phyloP scores from a whole-genome alignment of 2,888 invertebrate genomes.

The Hyalella azteca region DNA sequence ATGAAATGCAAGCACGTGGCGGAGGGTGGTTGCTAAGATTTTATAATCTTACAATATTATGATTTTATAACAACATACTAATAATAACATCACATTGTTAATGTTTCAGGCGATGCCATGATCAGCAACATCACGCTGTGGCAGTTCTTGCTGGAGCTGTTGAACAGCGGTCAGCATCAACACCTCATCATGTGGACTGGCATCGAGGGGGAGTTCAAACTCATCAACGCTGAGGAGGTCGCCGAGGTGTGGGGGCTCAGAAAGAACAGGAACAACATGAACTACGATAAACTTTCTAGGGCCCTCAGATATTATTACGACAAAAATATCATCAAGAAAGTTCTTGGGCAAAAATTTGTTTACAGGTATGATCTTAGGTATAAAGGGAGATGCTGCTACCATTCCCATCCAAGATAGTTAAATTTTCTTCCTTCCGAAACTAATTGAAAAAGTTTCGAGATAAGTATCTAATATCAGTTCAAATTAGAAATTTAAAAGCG shows the following conservation, averaged over 20 bases:
- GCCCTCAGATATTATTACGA: constrained; percentile 71
- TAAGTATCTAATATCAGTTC: too few relatives aligned
- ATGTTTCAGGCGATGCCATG: constrained; percentile 61
- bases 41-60: too few relatives aligned
- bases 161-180: constrained; percentile 66
- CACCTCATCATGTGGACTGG: constrained; percentile 70
- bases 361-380: constrained; percentile 66
- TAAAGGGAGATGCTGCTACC: too few relatives aligned
- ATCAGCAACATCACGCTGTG: constrained; percentile 69
- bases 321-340: constrained; percentile 69
- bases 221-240: constrained; percentile 69
- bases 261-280: constrained; percentile 71
- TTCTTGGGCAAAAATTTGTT: constrained; percentile 69
- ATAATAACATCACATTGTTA: too few relatives aligned
- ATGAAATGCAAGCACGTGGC: too few relatives aligned
- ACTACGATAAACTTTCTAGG: constrained; percentile 70
- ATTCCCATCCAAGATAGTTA: too few relatives aligned
- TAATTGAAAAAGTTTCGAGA: too few relatives aligned
- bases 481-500: too few relatives aligned
- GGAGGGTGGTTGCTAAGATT: too few relatives aligned
- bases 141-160: constrained; percentile 71
- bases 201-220: constrained; percentile 69
- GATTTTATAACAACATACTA: too few relatives aligned
- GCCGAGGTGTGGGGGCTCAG: constrained; percentile 70
- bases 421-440: too few relatives aligned